These are phyloP conservation scores for Neopelma chrysocephalum DNA, from an alignment of 2,797 vertebrate species.

Conservation along the genomic window DNA sequence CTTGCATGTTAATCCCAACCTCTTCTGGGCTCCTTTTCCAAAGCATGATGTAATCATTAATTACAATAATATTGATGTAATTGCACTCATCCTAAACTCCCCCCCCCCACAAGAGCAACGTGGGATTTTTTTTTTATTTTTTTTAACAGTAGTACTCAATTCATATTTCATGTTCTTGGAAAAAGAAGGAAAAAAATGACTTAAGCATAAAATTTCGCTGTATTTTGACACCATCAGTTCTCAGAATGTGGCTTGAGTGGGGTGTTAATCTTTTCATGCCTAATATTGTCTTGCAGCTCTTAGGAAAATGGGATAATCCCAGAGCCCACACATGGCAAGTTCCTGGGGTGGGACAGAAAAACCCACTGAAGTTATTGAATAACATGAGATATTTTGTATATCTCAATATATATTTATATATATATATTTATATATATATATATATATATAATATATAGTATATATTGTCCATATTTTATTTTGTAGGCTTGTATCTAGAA, in stretches of 20 bases:
- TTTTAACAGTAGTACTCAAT: neutral
- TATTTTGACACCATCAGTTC: neutral
- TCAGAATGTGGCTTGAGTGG: neutral
- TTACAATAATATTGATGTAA: slow-evolving; percentile 75
- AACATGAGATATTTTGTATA: neutral
- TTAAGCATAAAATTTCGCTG: neutral
- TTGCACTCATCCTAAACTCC: slow-evolving; percentile 56
- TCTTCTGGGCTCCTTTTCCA: slow-evolving; percentile 67
- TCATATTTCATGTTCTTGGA: neutral
- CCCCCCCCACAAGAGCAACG: neutral
- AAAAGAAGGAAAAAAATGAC: neutral
- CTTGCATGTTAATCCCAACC: slow-evolving; percentile 77
- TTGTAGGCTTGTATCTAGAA: neutral
- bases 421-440: no score
- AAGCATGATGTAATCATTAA: slow-evolving; percentile 78
- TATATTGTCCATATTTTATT: neutral
- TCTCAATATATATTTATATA: no score
- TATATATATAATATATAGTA: no score
- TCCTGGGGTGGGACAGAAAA: neutral
- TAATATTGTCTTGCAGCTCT: neutral
- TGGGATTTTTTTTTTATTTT: neutral
- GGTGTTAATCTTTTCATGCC: accelerated
- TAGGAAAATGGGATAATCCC: accelerated
- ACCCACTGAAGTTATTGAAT: neutral
- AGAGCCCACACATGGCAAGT: accelerated